Base-by-base conservation (phyloP, 2,113 vertebrate species). In the Chloropsis hardwickii region DNA sequence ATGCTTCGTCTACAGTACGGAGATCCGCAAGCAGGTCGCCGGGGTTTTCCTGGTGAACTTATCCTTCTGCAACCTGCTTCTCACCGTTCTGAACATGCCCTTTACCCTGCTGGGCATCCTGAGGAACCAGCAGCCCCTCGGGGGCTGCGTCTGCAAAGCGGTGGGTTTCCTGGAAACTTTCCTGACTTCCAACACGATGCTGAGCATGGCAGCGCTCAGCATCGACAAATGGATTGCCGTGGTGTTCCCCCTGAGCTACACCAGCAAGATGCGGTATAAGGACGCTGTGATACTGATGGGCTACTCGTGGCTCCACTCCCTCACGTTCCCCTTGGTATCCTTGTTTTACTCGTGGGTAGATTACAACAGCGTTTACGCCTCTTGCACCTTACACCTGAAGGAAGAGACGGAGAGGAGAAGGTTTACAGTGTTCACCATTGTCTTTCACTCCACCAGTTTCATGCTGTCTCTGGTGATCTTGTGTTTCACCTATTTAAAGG, bases 201-300 rank as follows among this genome's bases (percentile, higher is more conserved):
- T 98, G 93, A 98, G 97, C 96, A 98, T 98, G 98, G 98, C 97
- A 62, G 98, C 98, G 3, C 98, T 98, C 53, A 98, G 98, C 95
- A 97, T 98, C 72, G 98, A 98, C 97, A 97, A 97, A 92, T 98
- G 98, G 98, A 95, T 98, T 51, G 98, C 98, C 4, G 98, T 98
- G 92, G 98, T 98, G 57, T 99, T 98, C 80, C 98, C 98, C 17
- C 92, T 98, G 33, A 98, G 97, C 84, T 98, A 98, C 70, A 97
- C 97, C 94, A 98, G 97, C 94, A 98, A 98, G 96, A 98, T 99
- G 98, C 97, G 98, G 87, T 97, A 96, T 91, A 97, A 98, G 82
- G 97, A 98, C 37, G 98, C 98, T 2, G 80, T 96, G 42, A 88
- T 98, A 65, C 98, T 98, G 93, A 97, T 98, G 97, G 97, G 96